Conservation (phyloP, 2,888 invertebrate genomes). For the Dynastes tityus region DNA sequence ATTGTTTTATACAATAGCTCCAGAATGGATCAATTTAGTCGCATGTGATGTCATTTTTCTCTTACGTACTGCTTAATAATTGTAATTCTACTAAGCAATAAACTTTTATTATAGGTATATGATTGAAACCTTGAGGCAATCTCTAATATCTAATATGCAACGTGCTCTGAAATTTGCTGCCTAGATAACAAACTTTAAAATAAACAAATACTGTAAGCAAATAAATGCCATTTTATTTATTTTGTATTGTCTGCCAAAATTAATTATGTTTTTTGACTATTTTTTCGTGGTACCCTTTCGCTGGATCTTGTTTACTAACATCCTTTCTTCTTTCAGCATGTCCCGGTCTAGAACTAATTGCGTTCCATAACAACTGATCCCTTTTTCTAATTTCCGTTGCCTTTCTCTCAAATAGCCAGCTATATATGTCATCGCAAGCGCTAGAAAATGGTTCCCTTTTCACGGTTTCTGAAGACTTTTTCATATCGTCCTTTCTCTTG, state of each 20-base stretch:
- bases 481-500: slow-evolving; percentile 3
- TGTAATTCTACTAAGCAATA: no score
- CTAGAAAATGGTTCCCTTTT: background rate
- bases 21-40: no score
- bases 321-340: slow-evolving; percentile 44
- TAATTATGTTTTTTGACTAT: slow-evolving; percentile 47
- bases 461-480: background rate
- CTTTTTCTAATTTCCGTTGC: slow-evolving; percentile 49
- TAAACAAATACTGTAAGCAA: background rate
- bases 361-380: slow-evolving; percentile 49
- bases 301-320: slow-evolving; percentile 53
- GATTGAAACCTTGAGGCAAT: no score
- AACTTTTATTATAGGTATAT: no score
- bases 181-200: background rate
- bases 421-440: slow-evolving; percentile 50
- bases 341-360: slow-evolving; percentile 19
- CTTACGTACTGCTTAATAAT: no score
- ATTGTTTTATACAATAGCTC: no score
- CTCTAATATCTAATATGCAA: no score
- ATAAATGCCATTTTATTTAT: slow-evolving; percentile 7
- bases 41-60: no score
- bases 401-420: slow-evolving; percentile 53
- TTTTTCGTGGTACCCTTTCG: slow-evolving; percentile 49
- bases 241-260: background rate
- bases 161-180: no score